These are phyloP conservation scores for Cetoscarus ocellatus DNA, from an alignment of 2,797 vertebrate species.

Conservation along the genomic window DNA sequence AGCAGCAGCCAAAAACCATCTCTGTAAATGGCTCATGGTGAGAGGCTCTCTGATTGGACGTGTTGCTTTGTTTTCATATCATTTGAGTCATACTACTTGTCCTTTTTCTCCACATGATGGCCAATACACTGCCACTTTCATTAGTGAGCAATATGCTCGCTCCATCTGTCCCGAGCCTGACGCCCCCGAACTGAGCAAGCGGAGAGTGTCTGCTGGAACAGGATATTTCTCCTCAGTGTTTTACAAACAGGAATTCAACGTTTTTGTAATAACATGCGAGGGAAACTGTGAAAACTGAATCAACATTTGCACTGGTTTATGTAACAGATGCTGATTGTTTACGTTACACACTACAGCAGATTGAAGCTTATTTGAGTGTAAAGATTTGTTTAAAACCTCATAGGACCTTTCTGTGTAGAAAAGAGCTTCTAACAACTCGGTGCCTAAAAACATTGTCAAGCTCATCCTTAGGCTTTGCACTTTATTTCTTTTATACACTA, in stretches of 20 bases:
- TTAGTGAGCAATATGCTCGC: slow-evolving; percentile 77
- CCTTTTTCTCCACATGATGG: slow-evolving; percentile 62
- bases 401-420: slow-evolving; percentile 14
- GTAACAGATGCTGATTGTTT: slow-evolving; percentile 16
- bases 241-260: slow-evolving; percentile 38
- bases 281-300: slow-evolving; percentile 36
- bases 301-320: slow-evolving; percentile 28
- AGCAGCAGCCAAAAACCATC: slow-evolving; percentile 9
- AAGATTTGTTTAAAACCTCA: slow-evolving; percentile 38
- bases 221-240: slow-evolving; percentile 46
- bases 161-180: slow-evolving; percentile 75
- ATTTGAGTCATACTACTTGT: slow-evolving; percentile 61
- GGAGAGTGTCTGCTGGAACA: slow-evolving; percentile 47
- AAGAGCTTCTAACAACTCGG: slow-evolving; percentile 3
- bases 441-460: not conserved
- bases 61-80: slow-evolving; percentile 60
- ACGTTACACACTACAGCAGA: slow-evolving; percentile 7
- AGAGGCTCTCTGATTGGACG: slow-evolving; percentile 43
- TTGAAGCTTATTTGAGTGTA: slow-evolving; percentile 18
- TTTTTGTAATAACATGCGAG: slow-evolving; percentile 45
- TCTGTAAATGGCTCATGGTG: slow-evolving; percentile 13
- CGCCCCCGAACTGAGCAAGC: slow-evolving; percentile 56
- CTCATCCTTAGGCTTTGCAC: slow-evolving; percentile 9
- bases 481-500: too few relatives aligned
- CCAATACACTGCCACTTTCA: slow-evolving; percentile 68